phyloP scores from a whole-genome alignment of 2,113 vertebrate genomes.

The Corythornis vintsioides region DNA sequence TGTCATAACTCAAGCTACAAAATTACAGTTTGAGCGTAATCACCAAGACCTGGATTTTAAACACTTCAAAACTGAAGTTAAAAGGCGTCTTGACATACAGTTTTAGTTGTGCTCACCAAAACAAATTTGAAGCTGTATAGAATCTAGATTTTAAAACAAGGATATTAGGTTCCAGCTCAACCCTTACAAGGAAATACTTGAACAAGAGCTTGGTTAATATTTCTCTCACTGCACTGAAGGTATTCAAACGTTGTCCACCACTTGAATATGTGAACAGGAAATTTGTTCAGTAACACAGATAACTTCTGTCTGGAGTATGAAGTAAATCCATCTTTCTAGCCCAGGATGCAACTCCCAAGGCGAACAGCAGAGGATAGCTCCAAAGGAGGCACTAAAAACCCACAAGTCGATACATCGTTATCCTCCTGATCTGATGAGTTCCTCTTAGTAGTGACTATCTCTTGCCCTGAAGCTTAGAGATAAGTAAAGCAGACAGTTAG shows the following conservation, averaged over 20 bases:
- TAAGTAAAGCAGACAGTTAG: neutral
- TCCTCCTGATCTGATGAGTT: neutral
- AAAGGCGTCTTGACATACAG: neutral
- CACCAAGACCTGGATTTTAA: neutral
- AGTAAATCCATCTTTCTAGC: neutral
- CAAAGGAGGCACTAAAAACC: neutral
- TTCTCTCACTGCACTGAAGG: neutral
- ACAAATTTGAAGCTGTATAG: neutral
- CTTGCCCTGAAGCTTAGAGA: neutral
- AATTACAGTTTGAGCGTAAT: neutral
- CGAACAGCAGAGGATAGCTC: neutral
- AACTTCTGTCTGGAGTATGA: neutral
- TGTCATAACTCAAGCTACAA: neutral
- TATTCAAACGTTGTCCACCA: neutral
- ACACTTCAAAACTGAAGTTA: neutral
- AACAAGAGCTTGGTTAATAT: neutral
- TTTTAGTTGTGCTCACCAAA: neutral
- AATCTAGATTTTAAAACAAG: neutral
- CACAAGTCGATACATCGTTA: rapidly evolving
- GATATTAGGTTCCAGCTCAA: neutral
- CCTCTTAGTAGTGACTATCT: neutral
- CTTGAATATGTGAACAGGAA: neutral
- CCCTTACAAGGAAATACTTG: neutral
- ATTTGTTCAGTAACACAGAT: neutral
- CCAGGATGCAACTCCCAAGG: neutral